Evolutionary conservation across 2,113 vertebrate genomes (phyloP).

Genomic region (Nesogale talazaci): DNA sequence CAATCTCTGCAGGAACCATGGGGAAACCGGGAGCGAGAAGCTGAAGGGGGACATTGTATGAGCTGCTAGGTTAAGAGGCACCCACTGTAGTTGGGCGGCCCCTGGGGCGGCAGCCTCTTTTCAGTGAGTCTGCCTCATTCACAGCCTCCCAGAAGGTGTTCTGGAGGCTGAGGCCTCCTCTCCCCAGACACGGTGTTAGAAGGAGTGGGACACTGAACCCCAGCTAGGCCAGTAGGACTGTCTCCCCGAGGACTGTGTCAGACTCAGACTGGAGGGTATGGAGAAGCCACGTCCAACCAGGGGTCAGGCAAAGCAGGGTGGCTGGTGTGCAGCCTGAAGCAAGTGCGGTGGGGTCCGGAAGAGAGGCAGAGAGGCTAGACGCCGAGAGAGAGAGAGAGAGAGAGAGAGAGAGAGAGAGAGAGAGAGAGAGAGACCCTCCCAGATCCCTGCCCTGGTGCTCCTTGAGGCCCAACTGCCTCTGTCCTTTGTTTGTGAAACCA

Average conservation of each 20-base stretch:
- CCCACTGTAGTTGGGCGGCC: neutral
- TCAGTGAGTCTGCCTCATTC: neutral
- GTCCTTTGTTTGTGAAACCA: neutral
- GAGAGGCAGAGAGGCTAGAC: neutral
- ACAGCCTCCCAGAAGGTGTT: neutral
- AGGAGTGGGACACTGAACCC: neutral
- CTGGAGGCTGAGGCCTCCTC: neutral
- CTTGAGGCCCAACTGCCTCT: neutral
- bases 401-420: neutral
- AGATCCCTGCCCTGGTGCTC: accelerated
- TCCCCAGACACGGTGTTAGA: neutral
- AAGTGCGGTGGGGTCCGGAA: neutral
- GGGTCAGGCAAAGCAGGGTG: neutral
- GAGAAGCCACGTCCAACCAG: neutral
- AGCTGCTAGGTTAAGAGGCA: neutral
- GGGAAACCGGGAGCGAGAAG: neutral
- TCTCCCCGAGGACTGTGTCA: neutral
- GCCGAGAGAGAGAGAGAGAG: no score
- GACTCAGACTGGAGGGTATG: neutral
- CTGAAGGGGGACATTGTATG: neutral
- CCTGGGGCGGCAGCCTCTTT: neutral
- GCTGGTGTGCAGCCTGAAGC: neutral
- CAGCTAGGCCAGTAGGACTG: neutral
- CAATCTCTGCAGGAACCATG: neutral
- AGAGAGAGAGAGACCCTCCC: accelerated